Evolutionary conservation across 2,888 invertebrate genomes (phyloP), one percentile per base, ranked within the genome.

Genomic region (Orthosia gothica): DNA sequence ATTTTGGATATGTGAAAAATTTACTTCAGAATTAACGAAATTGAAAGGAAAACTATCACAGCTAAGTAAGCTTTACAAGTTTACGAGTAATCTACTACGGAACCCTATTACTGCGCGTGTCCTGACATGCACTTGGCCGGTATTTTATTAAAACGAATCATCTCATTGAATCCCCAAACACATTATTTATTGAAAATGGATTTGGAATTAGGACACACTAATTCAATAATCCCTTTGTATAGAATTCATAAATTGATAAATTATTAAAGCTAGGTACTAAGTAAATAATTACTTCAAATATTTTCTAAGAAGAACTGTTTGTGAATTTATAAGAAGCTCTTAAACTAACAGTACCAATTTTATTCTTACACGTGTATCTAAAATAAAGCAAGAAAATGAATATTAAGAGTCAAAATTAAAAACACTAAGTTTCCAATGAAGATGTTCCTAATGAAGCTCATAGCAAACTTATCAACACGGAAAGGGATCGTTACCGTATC

Each of bases 241-340:
- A 7, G 11, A 62, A 54, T 57, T 49, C 18, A 5, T 5, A 18
- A 62, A 62, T 62, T n/a, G 5, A 69, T 16, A 40, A 61, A 61
- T 40, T n/a, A 54, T 47, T 18, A 47, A 70, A 32, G 70, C 26
- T 26, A 32, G 71, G 18, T 26, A 55, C 4, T 54, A 45, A 50
- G 32, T n/a, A 16, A 20, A 15, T 47, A 32, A 5, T 3, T 40
- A 49, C 32, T 32, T 11, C 18, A 49, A 50, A 18, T 26, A 13
- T 26, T 67, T 55, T 55, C 23, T 20, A 4, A 12, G 2, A 18
- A 49, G 5, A 32, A 1, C 15, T 32, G 47, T n/a, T 55, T 11
- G 4, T 16, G 26, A 32, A 26, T 32, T 47, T 18, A 18, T 23
- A n/a, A 32, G n/a, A 57, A 32, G 59, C 15, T 61, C 13, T 45